These are phyloP conservation scores for Aurelia aurita DNA, from an alignment of 30 jellyfish, hydroid and myxozoan species.

Conservation along the genomic window DNA sequence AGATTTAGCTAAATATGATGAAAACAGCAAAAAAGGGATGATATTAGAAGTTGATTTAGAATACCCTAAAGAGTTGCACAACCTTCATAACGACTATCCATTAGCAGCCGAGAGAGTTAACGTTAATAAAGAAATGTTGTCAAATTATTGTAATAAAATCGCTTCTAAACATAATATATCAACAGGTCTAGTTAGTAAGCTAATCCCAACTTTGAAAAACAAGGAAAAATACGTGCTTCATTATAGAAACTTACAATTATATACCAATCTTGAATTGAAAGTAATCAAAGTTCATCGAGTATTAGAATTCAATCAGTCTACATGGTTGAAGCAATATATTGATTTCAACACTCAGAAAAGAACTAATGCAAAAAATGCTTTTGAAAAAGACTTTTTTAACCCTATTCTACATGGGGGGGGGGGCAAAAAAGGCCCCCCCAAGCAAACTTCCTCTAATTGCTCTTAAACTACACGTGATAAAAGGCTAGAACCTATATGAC, in stretches of 20 bases:
- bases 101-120: constrained; percentile 60
- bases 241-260: constrained; percentile 50
- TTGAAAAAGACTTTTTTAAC: constrained; percentile 84
- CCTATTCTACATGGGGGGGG: too few species aligned
- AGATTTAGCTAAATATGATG: neutral
- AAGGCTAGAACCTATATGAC: too few species aligned
- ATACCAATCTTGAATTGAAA: constrained; percentile 34
- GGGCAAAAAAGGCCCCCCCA: too few species aligned
- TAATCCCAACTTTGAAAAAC: constrained; percentile 58
- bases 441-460: too few species aligned
- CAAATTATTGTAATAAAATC: constrained; percentile 3
- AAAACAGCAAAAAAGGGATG: constrained; percentile 29
- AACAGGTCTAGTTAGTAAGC: constrained; percentile 32
- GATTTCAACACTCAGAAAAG: constrained; percentile 67
- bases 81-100: constrained; percentile 76
- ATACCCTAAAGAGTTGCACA: constrained; percentile 71
- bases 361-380: constrained; percentile 49
- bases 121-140: constrained; percentile 46
- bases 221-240: constrained; percentile 66
- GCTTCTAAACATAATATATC: constrained; percentile 26
- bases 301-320: constrained; percentile 51
- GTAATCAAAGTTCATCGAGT: constrained; percentile 61
- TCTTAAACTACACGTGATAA: too few species aligned
- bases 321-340: constrained; percentile 63
- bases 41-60: constrained; percentile 69